Percentiles rank a stretch among this genome's conserved stretches.
Conservation (phyloP, 1,140 invertebrate genomes). For the Neodiprion pinetum region DNA sequence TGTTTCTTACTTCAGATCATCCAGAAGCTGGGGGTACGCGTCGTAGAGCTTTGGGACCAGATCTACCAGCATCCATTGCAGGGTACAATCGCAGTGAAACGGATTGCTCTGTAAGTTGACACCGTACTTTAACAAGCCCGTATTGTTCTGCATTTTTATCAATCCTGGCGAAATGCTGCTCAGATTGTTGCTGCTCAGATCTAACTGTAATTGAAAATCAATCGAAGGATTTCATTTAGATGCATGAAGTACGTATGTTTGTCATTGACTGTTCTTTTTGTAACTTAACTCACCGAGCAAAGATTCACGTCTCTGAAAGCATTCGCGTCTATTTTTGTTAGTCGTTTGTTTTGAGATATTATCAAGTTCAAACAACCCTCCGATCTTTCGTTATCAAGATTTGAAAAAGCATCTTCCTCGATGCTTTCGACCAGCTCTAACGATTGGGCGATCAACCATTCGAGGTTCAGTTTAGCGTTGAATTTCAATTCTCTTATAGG, state of each 20-base stretch:
- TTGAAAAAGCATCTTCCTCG: slow-evolving; percentile 36
- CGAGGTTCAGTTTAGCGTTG: slow-evolving; percentile 33
- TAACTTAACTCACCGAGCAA: slow-evolving; percentile 46
- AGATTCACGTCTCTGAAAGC: slow-evolving; percentile 38
- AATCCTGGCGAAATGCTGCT: slow-evolving; percentile 33
- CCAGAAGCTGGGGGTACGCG: slow-evolving; percentile 33
- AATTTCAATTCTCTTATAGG: slow-evolving; percentile 43
- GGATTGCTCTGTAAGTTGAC: slow-evolving; percentile 55
- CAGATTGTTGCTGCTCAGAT: slow-evolving; percentile 51
- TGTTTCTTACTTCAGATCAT: slow-evolving; percentile 46
- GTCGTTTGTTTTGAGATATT: slow-evolving; percentile 40
- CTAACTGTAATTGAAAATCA: slow-evolving; percentile 39
- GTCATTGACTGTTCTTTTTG: neutral
- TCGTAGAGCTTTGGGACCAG: slow-evolving; percentile 44
- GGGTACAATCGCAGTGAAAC: slow-evolving; percentile 50
- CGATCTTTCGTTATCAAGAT: slow-evolving; percentile 29
- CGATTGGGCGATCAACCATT: slow-evolving; percentile 35
- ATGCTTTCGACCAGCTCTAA: slow-evolving; percentile 38
- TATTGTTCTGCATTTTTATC: slow-evolving; percentile 24
- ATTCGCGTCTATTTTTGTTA: slow-evolving; percentile 35
- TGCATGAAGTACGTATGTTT: slow-evolving; percentile 22
- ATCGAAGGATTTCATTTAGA: neutral
- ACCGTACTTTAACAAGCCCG: slow-evolving; percentile 26
- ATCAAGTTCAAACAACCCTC: slow-evolving; percentile 44
- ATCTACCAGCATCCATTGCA: slow-evolving; percentile 51